phyloP scores from a whole-genome alignment of 2,797 vertebrate genomes.

The Discoglossus pictus region DNA sequence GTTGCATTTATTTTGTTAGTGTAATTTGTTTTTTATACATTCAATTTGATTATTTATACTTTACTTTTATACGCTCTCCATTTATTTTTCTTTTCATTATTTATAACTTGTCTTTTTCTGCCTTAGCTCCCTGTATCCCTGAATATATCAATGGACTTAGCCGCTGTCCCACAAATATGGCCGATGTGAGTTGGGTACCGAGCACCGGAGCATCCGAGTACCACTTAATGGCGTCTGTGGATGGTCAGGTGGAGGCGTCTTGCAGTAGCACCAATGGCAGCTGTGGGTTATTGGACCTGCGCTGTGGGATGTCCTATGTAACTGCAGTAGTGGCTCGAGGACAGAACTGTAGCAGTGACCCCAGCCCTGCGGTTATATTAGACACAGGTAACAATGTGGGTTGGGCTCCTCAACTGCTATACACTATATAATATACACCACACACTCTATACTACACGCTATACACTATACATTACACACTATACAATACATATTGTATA shows the following conservation, averaged over 20 bases:
- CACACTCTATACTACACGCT: too few relatives aligned
- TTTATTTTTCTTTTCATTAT: too few relatives aligned
- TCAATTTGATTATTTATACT: too few relatives aligned
- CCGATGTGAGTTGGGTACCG: slow-evolving; percentile 66
- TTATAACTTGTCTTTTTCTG: too few relatives aligned
- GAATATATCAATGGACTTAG: slow-evolving; percentile 52
- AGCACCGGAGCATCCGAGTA: slow-evolving; percentile 66
- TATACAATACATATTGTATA: too few relatives aligned
- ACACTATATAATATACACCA: too few relatives aligned
- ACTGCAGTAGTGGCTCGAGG: slow-evolving; percentile 60
- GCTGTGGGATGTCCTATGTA: slow-evolving; percentile 68
- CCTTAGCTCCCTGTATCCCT: slow-evolving; percentile 71
- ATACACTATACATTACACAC: too few relatives aligned
- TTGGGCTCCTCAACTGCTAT: too few relatives aligned
- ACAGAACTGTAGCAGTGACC: slow-evolving; percentile 63
- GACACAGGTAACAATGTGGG: slow-evolving; percentile 26
- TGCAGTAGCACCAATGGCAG: slow-evolving; percentile 54
- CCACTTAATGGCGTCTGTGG: slow-evolving; percentile 54
- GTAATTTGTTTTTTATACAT: too few relatives aligned
- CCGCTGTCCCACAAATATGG: slow-evolving; percentile 71
- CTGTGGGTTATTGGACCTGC: slow-evolving; percentile 65
- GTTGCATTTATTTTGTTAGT: too few relatives aligned
- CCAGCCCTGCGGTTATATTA: slow-evolving; percentile 36
- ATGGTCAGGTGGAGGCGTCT: slow-evolving; percentile 56
- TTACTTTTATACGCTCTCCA: too few relatives aligned